Percentiles rank a stretch among this genome's conserved stretches.
Conservation (phyloP, 2,888 invertebrate species). For the Vanessa cardui region DNA sequence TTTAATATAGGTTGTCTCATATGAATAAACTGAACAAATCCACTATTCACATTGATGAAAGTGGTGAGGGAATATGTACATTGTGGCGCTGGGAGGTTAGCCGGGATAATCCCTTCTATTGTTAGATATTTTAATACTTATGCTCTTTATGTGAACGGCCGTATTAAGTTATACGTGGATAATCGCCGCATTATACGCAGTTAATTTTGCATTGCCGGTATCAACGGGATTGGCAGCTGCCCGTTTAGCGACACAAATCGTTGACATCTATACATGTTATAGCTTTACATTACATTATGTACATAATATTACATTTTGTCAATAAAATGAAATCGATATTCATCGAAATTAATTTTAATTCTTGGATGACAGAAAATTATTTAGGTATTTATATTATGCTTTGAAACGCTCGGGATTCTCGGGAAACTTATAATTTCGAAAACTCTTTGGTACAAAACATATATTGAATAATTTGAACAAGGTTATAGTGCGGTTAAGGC, state of each 20-base stretch:
- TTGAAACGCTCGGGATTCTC: too few relatives aligned
- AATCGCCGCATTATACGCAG: conserved; percentile 79
- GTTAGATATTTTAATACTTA: conserved; percentile 81
- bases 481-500: too few relatives aligned
- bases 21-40: neutral
- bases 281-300: conserved; percentile 7
- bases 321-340: too few relatives aligned
- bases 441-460: too few relatives aligned
- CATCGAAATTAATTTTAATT: too few relatives aligned
- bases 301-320: neutral
- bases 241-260: conserved; percentile 53
- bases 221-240: conserved; percentile 69
- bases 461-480: too few relatives aligned
- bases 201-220: conserved; percentile 75
- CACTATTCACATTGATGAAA: conserved; percentile 10
- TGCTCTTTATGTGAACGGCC: conserved; percentile 73
- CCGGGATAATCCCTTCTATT: conserved; percentile 76
- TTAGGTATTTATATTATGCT: too few relatives aligned
- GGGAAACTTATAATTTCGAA: too few relatives aligned
- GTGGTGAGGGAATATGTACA: conserved; percentile 56
- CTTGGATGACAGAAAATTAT: too few relatives aligned
- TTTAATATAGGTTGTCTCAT: too few relatives aligned
- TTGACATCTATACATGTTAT: conserved; percentile 46
- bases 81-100: conserved; percentile 65
- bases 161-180: conserved; percentile 81